A percentile compares a stretch with the other conserved stretches of the same genome.
These are phyloP conservation scores for Cynocephalus volans DNA, from an alignment of 2,113 vertebrate genomes.

Conservation along the genomic window DNA sequence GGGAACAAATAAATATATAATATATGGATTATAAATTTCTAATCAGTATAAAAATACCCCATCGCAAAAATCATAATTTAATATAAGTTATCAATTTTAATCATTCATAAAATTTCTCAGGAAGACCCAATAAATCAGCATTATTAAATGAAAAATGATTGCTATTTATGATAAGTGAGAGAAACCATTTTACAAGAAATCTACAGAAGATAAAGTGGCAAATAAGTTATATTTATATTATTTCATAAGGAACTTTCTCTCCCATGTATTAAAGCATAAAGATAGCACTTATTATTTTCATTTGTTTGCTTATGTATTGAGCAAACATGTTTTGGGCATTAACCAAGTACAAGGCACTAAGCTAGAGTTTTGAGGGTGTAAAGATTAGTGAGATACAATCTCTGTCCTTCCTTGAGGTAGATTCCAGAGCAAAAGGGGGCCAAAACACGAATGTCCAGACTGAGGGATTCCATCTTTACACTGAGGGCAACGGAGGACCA, in stretches of 20 bases:
- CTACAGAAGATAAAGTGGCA: neutral
- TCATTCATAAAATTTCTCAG: neutral
- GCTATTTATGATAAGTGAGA: neutral
- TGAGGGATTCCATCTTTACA: neutral
- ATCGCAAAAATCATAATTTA: neutral
- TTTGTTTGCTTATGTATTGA: neutral
- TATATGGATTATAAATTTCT: neutral
- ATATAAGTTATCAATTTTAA: neutral
- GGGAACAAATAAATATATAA: neutral
- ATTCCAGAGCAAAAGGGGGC: neutral
- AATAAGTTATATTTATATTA: neutral
- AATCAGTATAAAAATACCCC: neutral
- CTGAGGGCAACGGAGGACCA: neutral
- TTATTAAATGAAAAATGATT: neutral
- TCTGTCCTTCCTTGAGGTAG: neutral
- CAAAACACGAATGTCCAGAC: neutral
- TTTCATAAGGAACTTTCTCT: neutral
- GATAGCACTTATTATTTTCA: neutral
- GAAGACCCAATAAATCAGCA: neutral
- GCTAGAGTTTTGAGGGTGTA: neutral
- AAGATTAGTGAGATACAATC: neutral
- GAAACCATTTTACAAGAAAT: neutral
- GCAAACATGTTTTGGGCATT: neutral
- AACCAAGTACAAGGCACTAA: neutral
- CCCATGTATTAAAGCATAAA: neutral